Percentiles rank a stretch among this genome's conserved stretches.
Conservation (phyloP, 2,113 vertebrate genomes). For the Rostratula benghalensis region DNA sequence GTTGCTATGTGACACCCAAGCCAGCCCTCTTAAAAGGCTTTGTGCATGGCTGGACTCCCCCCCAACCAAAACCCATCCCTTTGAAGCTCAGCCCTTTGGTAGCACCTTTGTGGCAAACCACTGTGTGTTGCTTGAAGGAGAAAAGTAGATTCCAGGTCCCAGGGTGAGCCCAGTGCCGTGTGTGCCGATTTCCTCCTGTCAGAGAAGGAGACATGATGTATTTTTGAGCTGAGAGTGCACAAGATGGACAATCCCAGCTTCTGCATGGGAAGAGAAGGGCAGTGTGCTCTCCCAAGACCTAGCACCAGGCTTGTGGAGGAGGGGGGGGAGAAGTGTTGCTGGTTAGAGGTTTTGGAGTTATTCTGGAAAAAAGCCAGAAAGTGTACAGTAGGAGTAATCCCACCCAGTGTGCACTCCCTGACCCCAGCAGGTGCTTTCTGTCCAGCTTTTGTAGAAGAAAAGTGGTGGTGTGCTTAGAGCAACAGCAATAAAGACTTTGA, state of each 20-base stretch:
- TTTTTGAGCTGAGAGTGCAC: not conserved
- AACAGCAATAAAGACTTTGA: constrained; percentile 49
- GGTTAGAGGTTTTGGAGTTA: not conserved
- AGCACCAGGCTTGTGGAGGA: not conserved
- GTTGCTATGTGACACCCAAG: not conserved
- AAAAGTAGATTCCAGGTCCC: not conserved
- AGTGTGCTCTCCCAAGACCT: not conserved
- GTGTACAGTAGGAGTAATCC: not conserved
- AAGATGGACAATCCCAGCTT: not conserved
- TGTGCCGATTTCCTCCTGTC: not conserved
- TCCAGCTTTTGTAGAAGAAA: not conserved
- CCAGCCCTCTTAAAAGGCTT: not conserved
- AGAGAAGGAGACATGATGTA: not conserved
- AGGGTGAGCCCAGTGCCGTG: fast-evolving
- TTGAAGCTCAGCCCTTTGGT: not conserved
- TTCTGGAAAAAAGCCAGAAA: not conserved
- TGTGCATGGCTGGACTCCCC: not conserved
- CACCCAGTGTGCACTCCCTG: not conserved
- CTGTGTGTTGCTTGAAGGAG: not conserved
- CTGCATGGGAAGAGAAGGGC: not conserved
- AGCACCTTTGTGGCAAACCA: not conserved
- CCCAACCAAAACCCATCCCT: not conserved
- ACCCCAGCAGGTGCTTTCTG: constrained; percentile 56
- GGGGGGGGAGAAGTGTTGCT: not conserved
- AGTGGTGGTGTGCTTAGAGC: not conserved